Percentiles rank a stretch among this genome's conserved stretches.
Conservation (phyloP, 2,888 invertebrate species). For the Rhopalosiphum nymphaeae region DNA sequence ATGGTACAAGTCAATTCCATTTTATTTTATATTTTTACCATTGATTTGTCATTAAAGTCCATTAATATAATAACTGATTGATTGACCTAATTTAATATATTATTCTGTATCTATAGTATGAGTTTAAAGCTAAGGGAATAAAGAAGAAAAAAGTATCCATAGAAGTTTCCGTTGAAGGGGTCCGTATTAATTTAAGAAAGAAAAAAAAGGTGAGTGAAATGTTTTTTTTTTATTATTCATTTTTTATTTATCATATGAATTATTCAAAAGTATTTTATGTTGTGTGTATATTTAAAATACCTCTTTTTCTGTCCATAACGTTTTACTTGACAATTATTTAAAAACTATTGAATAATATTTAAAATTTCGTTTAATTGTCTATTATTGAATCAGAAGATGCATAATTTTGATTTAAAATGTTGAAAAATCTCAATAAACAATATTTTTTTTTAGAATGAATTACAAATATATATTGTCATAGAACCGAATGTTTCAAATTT, state of each 20-base stretch:
- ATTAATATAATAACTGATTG: background rate
- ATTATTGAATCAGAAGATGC: background rate
- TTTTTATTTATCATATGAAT: constrained; percentile 41
- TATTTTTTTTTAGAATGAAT: background rate
- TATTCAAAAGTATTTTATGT: constrained; percentile 30
- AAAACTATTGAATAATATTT: background rate
- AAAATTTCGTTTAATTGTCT: background rate
- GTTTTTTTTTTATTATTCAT: background rate
- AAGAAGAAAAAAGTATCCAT: constrained; percentile 98
- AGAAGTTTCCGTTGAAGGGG: constrained; percentile 94
- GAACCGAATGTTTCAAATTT: background rate
- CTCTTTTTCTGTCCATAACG: background rate
- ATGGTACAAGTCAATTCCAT: background rate
- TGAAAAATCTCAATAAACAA: background rate
- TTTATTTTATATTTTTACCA: background rate
- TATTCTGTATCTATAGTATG: constrained; percentile 82
- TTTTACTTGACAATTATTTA: background rate
- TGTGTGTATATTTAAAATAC: background rate
- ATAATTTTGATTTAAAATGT: background rate
- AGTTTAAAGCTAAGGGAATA: constrained; percentile 97
- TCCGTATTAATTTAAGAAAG: constrained; percentile 88
- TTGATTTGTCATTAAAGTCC: background rate
- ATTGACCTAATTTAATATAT: constrained; percentile 61
- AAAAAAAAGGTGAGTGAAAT: constrained; percentile 74
- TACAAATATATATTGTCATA: background rate